Evolutionary conservation across 2,797 vertebrate species (phyloP).

Genomic region (Amazona ochrocephala): DNA sequence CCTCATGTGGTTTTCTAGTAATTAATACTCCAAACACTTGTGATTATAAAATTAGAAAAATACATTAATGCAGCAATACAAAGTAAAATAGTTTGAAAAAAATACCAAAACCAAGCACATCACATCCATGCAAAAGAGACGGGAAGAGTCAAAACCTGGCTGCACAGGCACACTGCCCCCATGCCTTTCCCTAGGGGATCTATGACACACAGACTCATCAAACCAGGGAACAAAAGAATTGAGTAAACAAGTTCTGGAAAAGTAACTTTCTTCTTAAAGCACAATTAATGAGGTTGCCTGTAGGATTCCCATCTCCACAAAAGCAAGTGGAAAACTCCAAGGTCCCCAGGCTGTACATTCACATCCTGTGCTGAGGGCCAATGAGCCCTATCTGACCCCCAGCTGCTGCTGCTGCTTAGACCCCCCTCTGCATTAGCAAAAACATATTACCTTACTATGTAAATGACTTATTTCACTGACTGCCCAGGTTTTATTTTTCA

Average conservation of each 20-base stretch:
- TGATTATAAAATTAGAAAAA: neutral
- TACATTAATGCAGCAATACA: neutral
- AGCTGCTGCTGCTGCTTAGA: accelerated
- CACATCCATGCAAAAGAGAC: neutral
- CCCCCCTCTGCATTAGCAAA: accelerated
- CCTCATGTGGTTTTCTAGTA: neutral
- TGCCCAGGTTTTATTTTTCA: neutral
- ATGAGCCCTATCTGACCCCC: neutral
- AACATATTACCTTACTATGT: neutral
- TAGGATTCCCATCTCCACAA: neutral
- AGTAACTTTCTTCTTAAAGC: neutral
- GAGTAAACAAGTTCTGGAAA: neutral
- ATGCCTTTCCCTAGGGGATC: neutral
- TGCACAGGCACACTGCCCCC: neutral
- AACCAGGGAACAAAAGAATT: neutral
- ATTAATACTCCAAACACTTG: neutral
- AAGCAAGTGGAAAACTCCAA: neutral
- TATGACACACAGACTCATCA: neutral
- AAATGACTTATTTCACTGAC: neutral
- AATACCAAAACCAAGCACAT: neutral
- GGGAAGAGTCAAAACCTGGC: neutral
- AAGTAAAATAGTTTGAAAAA: neutral
- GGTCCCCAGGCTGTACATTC: too few relatives aligned
- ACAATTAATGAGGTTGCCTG: neutral
- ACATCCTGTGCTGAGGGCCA: neutral